A percentile compares a stretch with the other conserved stretches of the same genome.
These are phyloP conservation scores for Sylvia borin DNA, from an alignment of 2,797 vertebrate species.

Conservation along the genomic window DNA sequence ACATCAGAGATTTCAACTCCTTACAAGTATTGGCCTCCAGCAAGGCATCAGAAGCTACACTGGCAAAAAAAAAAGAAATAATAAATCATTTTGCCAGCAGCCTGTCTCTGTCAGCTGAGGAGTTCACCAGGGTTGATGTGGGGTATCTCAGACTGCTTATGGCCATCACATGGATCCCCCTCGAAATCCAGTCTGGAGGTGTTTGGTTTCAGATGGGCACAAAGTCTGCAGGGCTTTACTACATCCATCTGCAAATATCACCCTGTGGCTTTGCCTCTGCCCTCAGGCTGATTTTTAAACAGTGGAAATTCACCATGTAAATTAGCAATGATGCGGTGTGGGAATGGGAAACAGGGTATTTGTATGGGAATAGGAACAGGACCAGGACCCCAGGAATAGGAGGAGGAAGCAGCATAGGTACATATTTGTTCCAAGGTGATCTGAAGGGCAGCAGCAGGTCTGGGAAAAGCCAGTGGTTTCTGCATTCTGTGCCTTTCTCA, in stretches of 20 bases:
- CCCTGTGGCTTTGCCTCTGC: neutral
- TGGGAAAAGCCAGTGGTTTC: neutral
- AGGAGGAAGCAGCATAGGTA: rapidly evolving
- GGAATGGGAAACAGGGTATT: neutral
- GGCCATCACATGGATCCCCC: neutral
- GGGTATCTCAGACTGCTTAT: neutral
- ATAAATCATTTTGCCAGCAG: neutral
- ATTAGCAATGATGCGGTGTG: neutral
- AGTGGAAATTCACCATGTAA: neutral
- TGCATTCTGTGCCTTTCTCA: neutral
- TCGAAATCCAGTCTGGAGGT: neutral
- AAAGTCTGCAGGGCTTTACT: neutral
- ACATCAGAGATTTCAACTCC: slow-evolving; percentile 20
- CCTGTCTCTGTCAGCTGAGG: neutral
- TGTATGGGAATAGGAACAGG: neutral
- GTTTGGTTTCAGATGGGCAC: neutral
- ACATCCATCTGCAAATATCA: neutral
- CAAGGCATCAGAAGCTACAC: neutral
- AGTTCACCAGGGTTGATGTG: neutral
- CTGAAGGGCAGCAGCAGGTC: neutral
- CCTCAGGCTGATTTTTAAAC: neutral
- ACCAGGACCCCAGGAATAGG: rapidly evolving
- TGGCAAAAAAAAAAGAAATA: neutral
- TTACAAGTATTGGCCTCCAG: neutral
- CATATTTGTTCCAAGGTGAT: neutral